A percentile compares a stretch with the other conserved stretches of the same genome.
phyloP scores from a whole-genome alignment of 2,113 vertebrate genomes.

The Dipodomys spectabilis region DNA sequence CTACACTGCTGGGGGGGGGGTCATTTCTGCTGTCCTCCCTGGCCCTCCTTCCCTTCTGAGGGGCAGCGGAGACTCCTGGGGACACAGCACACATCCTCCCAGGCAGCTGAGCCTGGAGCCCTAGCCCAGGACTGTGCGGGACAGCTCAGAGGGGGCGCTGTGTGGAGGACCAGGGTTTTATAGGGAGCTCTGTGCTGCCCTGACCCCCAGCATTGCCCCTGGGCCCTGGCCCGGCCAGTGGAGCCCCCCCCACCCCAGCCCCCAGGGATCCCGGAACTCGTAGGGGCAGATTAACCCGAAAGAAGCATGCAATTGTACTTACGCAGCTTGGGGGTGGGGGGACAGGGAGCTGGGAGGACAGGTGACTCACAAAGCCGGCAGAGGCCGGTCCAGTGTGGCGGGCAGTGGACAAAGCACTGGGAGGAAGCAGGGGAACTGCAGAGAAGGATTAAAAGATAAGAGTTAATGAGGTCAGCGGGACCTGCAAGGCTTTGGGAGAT shows the following conservation, averaged over 20 bases:
- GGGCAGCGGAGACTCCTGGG: not conserved
- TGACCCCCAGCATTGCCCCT: too few species aligned
- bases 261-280: not conserved
- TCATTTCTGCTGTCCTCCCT: too few species aligned
- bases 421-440: not conserved
- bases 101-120: not conserved
- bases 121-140: too few species aligned
- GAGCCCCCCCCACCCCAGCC: too few species aligned
- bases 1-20: too few species aligned
- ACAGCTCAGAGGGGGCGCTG: too few species aligned
- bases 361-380: not conserved
- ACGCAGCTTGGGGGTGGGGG: too few species aligned
- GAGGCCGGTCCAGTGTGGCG: not conserved
- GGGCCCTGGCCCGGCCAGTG: too few species aligned
- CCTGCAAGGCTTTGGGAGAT: not conserved
- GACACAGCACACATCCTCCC: not conserved
- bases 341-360: fast-evolving
- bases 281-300: not conserved
- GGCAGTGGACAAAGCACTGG: not conserved
- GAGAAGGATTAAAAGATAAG: conserved; percentile 30
- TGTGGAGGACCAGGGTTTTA: too few species aligned
- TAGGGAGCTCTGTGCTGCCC: too few species aligned
- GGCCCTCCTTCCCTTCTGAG: too few species aligned
- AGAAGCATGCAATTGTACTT: not conserved
- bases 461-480: not conserved